Conservation (phyloP, 2,113 vertebrate species). For the Mobula hypostoma region DNA sequence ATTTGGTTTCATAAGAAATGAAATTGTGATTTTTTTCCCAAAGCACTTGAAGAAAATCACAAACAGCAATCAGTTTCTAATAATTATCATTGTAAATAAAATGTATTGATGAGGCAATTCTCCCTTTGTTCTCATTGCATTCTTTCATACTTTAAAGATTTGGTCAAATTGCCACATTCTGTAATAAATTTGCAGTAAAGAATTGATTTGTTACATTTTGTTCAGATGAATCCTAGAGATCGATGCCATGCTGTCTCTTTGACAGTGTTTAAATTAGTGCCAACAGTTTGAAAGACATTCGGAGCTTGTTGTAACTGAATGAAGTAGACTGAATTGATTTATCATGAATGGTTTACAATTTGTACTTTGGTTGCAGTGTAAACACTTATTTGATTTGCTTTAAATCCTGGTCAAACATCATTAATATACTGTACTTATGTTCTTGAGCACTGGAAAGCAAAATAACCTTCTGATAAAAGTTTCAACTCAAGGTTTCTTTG, state of each 20-base stretch:
- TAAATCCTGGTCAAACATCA: conserved; percentile 36
- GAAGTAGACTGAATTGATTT: conserved; percentile 41
- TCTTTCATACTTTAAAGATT: conserved; percentile 22
- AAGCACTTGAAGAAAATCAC: neutral
- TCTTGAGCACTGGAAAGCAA: neutral
- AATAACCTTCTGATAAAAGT: conserved; percentile 15
- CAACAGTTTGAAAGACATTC: conserved; percentile 40
- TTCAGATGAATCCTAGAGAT: conserved; percentile 37
- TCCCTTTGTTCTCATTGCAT: conserved; percentile 6
- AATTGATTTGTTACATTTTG: conserved; percentile 40
- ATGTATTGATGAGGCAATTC: neutral
- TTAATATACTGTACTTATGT: conserved; percentile 7
- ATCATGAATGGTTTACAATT: conserved; percentile 24
- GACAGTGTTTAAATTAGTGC: conserved; percentile 38
- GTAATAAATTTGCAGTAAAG: neutral
- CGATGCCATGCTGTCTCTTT: conserved; percentile 40
- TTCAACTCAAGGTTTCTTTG: neutral
- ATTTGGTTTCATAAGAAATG: neutral
- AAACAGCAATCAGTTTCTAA: conserved; percentile 11
- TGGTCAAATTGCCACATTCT: conserved; percentile 23
- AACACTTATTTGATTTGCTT: conserved; percentile 38
- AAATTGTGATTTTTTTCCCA: neutral
- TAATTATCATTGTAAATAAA: neutral
- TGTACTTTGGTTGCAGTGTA: conserved; percentile 31
- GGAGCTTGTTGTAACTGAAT: conserved; percentile 38